These are phyloP conservation scores for Cephalopterus ornatus DNA, from an alignment of 2,113 vertebrate genomes.

Conservation along the genomic window DNA sequence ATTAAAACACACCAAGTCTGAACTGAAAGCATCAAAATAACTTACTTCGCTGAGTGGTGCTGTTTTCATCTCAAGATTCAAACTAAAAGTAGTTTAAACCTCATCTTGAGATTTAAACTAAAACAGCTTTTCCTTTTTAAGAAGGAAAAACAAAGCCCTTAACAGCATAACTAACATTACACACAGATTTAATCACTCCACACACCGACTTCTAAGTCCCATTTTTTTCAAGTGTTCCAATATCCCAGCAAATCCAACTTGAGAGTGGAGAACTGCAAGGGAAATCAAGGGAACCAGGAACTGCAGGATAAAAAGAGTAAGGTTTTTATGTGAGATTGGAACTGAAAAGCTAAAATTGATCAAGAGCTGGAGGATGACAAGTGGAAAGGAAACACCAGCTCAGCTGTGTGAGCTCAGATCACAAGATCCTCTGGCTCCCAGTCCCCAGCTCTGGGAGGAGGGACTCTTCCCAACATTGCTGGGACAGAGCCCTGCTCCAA, in stretches of 20 bases:
- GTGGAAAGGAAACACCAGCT: background rate
- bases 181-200: background rate
- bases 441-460: slow-evolving; percentile 27
- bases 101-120: background rate
- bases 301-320: background rate
- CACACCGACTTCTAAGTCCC: background rate
- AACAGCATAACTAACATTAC: background rate
- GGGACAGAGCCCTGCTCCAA: background rate
- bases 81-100: background rate
- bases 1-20: background rate
- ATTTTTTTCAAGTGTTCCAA: background rate
- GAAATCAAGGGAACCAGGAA: background rate
- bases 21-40: background rate
- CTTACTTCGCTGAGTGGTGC: background rate
- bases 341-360: background rate
- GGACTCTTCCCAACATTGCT: background rate
- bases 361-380: background rate
- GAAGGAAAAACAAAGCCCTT: slow-evolving; percentile 26
- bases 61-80: background rate
- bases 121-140: background rate
- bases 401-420: background rate
- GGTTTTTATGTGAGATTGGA: background rate
- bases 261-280: background rate
- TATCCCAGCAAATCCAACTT: background rate
- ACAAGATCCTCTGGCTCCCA: background rate